Percentiles rank a stretch among this genome's conserved stretches.
These are phyloP conservation scores for Pammene aurita DNA, from an alignment of 2,888 invertebrate species.

Conservation along the genomic window DNA sequence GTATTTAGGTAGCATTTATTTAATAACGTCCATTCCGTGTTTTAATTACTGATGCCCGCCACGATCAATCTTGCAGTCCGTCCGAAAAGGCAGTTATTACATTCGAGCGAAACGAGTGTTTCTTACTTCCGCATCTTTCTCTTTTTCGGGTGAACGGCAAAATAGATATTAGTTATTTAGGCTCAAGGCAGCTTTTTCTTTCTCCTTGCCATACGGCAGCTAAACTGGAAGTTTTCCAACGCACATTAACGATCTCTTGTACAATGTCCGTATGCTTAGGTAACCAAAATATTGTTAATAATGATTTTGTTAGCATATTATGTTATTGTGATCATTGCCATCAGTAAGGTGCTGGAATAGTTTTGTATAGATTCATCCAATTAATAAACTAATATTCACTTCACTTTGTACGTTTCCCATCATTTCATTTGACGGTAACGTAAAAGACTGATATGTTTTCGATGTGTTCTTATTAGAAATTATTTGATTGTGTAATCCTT, in stretches of 20 bases:
- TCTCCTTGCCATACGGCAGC: conserved; percentile 9
- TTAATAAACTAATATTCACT: conserved; percentile 43
- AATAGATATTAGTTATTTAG: conserved; percentile 11
- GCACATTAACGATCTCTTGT: conserved; percentile 66
- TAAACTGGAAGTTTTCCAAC: conserved; percentile 51
- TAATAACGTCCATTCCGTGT: conserved; percentile 27
- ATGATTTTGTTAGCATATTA: conserved; percentile 43
- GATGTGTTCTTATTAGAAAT: conserved; percentile 45
- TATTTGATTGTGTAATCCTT: conserved; percentile 43
- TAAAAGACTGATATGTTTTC: conserved; percentile 45
- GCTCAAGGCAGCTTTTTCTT: conserved; percentile 1
- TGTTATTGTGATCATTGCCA: conserved; percentile 52
- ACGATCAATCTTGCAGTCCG: conserved; percentile 24
- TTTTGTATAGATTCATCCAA: conserved; percentile 62
- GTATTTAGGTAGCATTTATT: conserved; percentile 23
- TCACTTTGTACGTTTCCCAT: conserved; percentile 42
- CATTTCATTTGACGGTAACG: conserved; percentile 30
- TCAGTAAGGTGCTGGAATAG: conserved; percentile 65
- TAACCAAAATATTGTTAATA: conserved; percentile 49
- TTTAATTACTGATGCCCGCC: conserved; percentile 15
- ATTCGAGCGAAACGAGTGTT: conserved; percentile 4
- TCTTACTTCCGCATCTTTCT: conserved; percentile 2
- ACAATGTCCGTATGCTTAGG: conserved; percentile 52
- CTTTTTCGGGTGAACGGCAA: conserved; percentile 22
- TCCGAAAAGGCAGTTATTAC: conserved; percentile 26